phyloP scores from a whole-genome alignment of 2,113 vertebrate genomes.

The Spea multiplicata region DNA sequence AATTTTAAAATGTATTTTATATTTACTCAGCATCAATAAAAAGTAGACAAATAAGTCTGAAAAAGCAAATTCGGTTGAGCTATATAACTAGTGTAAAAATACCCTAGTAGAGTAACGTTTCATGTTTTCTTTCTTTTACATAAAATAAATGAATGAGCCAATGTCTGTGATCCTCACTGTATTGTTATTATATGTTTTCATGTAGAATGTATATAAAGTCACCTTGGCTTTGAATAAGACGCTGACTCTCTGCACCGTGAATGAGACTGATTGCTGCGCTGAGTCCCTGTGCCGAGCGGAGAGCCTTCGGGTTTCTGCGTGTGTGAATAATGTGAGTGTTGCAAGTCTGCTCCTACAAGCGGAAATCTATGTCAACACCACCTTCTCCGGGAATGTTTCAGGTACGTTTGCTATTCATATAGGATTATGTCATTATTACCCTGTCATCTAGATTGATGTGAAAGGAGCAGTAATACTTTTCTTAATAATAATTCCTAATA shows the following conservation, averaged over 20 bases:
- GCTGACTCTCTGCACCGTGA: conserved; percentile 64
- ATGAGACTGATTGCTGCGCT: conserved; percentile 66
- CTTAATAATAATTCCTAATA: too few relatives aligned
- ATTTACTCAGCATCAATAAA: too few relatives aligned
- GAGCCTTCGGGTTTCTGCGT: conserved; percentile 76
- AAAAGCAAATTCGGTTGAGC: too few relatives aligned
- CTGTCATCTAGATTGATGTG: too few relatives aligned
- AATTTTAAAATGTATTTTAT: too few relatives aligned
- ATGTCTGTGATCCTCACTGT: not conserved
- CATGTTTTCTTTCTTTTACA: too few relatives aligned
- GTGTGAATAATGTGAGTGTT: conserved; percentile 54
- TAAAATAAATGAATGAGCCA: too few relatives aligned
- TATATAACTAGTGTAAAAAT: too few relatives aligned
- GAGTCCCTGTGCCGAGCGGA: conserved; percentile 72
- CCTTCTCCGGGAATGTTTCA: conserved; percentile 62
- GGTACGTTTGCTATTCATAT: conserved; percentile 57
- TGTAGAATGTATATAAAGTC: conserved; percentile 66
- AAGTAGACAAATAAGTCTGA: too few relatives aligned
- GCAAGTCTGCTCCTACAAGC: conserved; percentile 79
- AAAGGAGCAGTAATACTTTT: too few relatives aligned
- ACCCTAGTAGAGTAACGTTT: too few relatives aligned
- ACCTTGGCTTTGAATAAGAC: conserved; percentile 61
- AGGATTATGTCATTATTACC: too few relatives aligned
- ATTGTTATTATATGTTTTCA: conserved; percentile 23
- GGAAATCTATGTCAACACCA: conserved; percentile 72